phyloP scores from a whole-genome alignment of 30 jellyfish, hydroid and myxozoan species.

The Catostylus mosaicus region DNA sequence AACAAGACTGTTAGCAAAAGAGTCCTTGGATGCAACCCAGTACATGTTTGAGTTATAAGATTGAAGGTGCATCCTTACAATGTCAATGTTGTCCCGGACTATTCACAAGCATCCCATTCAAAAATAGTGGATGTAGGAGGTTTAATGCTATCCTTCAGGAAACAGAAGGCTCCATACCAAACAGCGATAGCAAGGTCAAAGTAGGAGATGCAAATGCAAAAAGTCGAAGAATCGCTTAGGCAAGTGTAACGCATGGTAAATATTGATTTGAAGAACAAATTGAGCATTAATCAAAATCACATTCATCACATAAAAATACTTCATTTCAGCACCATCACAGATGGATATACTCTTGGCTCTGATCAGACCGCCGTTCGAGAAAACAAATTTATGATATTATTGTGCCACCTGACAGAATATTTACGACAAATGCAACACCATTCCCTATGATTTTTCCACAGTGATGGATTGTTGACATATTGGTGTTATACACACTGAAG shows the following conservation, averaged over 20 bases:
- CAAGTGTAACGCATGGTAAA: neutral
- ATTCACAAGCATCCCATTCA: neutral
- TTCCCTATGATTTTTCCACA: constrained; percentile 29
- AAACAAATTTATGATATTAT: no score
- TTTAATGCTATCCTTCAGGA: neutral
- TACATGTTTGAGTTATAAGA: neutral
- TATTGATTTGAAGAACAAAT: neutral
- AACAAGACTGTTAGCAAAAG: neutral
- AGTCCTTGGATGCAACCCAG: neutral
- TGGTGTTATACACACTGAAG: constrained; percentile 39
- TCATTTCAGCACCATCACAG: neutral
- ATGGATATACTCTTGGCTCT: neutral
- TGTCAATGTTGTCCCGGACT: neutral
- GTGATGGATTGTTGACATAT: neutral
- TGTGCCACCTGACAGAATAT: no score
- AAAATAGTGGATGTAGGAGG: neutral
- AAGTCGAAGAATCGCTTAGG: neutral
- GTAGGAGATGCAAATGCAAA: neutral
- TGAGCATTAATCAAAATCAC: neutral
- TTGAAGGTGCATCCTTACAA: neutral
- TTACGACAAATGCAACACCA: constrained; percentile 42
- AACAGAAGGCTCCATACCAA: neutral
- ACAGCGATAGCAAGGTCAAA: neutral
- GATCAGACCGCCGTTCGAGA: neutral
- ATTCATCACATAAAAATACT: neutral